phyloP scores from a whole-genome alignment of 1,140 invertebrate genomes.

The Panonychus citri region DNA sequence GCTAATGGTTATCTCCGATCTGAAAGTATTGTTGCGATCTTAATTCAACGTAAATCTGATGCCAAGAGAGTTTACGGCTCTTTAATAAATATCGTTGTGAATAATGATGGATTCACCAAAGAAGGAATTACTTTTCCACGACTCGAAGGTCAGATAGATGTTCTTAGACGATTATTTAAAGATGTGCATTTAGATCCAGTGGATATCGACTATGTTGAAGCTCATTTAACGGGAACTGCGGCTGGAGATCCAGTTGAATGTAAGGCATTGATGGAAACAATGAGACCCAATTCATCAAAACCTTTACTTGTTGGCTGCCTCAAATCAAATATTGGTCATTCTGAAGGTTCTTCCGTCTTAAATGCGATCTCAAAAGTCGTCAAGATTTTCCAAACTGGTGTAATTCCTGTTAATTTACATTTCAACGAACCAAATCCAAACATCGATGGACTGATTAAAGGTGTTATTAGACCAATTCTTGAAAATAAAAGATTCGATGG shows the following conservation, averaged over 20 bases:
- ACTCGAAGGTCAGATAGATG: conserved; percentile 53
- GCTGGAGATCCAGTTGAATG: conserved; percentile 47
- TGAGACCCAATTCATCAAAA: not conserved
- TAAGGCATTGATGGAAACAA: conserved; percentile 38
- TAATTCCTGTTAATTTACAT: conserved; percentile 31
- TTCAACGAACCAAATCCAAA: conserved; percentile 30
- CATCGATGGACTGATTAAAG: conserved; percentile 36
- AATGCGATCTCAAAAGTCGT: conserved; percentile 25
- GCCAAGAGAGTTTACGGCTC: conserved; percentile 28
- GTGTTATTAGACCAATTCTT: conserved; percentile 41
- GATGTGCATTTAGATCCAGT: conserved; percentile 55
- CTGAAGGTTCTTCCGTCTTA: conserved; percentile 70
- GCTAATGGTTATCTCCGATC: conserved; percentile 5
- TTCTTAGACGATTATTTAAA: conserved; percentile 57
- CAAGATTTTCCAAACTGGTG: conserved; percentile 26
- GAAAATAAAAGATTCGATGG: conserved; percentile 66
- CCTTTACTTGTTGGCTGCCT: conserved; percentile 50
- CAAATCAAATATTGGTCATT: conserved; percentile 94
- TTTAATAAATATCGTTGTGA: conserved; percentile 51
- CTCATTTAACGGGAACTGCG: conserved; percentile 60
- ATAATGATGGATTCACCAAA: conserved; percentile 67
- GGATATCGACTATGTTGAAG: conserved; percentile 68
- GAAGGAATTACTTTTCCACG: conserved; percentile 60
- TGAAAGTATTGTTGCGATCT: conserved; percentile 28
- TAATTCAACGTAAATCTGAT: conserved; percentile 24